Evolutionary conservation across 2,113 vertebrate genomes (phyloP).

Genomic region (Oncorhynchus nerka): DNA sequence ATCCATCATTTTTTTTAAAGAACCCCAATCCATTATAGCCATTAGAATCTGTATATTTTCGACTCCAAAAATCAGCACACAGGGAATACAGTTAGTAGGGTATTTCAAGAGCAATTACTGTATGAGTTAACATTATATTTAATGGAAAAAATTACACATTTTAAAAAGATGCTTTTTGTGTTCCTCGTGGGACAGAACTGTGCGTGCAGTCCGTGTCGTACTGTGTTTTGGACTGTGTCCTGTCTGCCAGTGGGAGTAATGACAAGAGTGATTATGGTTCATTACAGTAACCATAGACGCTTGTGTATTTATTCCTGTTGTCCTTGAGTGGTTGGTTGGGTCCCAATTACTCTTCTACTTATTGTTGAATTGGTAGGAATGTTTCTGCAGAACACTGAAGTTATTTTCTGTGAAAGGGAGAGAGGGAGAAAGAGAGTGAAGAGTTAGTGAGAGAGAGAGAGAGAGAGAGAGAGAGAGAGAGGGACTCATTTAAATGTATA

Average conservation of each 20-base stretch:
- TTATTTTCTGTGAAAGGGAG: constrained; percentile 36
- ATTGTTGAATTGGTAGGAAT: constrained; percentile 48
- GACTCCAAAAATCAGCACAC: background rate
- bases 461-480: background rate
- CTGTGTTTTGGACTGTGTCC: constrained; percentile 37
- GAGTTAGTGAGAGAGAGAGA: constrained; percentile 26
- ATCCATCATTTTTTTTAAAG: constrained; percentile 12
- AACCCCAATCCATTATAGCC: constrained; percentile 36
- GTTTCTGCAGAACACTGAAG: constrained; percentile 43
- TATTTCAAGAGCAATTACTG: background rate
- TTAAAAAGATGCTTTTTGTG: constrained; percentile 10
- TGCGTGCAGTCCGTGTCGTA: constrained; percentile 24
- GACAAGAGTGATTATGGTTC: constrained; percentile 47
- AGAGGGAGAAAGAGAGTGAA: constrained; percentile 45
- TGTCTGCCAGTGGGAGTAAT: constrained; percentile 34
- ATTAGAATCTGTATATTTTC: constrained; percentile 15
- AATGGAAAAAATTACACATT: too few species aligned
- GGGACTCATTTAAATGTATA: too few species aligned
- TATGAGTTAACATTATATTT: background rate
- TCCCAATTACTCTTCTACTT: constrained; percentile 55
- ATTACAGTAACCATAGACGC: constrained; percentile 50
- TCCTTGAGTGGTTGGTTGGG: constrained; percentile 53
- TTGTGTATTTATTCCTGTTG: constrained; percentile 50
- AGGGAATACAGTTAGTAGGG: background rate
- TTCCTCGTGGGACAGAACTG: constrained; percentile 26